Base-by-base conservation (phyloP, 2,797 vertebrate genomes). In the Mallotus villosus region DNA sequence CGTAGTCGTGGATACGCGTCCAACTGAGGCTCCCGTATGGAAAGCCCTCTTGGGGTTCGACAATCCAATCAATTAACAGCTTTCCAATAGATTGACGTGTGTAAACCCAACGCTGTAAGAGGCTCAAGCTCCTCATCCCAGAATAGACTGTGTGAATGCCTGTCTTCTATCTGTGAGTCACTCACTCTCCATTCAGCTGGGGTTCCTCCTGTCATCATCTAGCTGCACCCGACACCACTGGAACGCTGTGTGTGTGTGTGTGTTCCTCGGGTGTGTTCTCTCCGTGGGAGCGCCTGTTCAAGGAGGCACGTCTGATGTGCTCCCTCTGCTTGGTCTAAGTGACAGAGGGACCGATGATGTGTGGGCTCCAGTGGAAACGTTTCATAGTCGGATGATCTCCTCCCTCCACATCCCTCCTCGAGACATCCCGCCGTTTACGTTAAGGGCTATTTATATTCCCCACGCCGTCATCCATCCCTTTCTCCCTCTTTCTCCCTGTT, bases 381-480 rank as follows among this genome's bases (percentile, higher is more conserved):
- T 83, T 80, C 58, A 78, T 84, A 75, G 82, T 85, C 72, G 75
- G 70, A 87, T 79, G 72, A 83, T 84, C 78, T 74, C 74, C 29
- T 78, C 63, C 4, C 64, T 78, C 75, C 76, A 61, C 66, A 59
- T 70, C 73, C 65, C 61, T 78, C 70, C 37, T 19, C 32, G 1
- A 19, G 16, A n/a, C 25, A 17, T 68, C 63, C 51, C 17, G 61
- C 63, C 34, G 9, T 24, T 24, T 25, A 59, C 19, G 60, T 73
- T 76, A 66, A 16, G 65, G 68, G 78, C 62, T 68, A 74, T 81
- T 76, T 73, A 57, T 66, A 80, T 67, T 27, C 41, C 63, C 27
- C 4, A n/a, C 63, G 24, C 21, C 58, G 11, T 24, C 37, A 64
- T 59, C 27, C 66, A 25, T 70, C 57, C 21, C 19, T 69, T 67